Percentiles rank a stretch among this genome's conserved stretches.
phyloP scores from a whole-genome alignment of 2,888 invertebrate genomes.

The Prostheceraeus crozeri region DNA sequence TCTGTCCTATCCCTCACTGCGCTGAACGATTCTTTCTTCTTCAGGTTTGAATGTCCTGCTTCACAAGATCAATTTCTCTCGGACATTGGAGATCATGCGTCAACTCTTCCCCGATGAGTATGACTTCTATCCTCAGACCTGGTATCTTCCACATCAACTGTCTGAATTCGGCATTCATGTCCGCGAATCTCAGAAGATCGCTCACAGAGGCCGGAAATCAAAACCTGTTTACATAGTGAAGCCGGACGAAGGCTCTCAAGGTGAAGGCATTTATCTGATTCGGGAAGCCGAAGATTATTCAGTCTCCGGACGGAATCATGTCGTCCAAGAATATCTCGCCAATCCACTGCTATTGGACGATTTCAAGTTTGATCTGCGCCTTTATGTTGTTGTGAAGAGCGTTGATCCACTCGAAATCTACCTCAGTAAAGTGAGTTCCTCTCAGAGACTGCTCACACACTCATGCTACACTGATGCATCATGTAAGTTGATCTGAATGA shows the following conservation, averaged over 20 bases:
- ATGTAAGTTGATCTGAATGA: too few relatives aligned
- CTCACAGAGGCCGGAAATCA: slow-evolving; percentile 21
- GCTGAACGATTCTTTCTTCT: slow-evolving; percentile 30
- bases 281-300: slow-evolving; percentile 53
- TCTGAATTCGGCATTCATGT: slow-evolving; percentile 47
- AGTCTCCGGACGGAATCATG: slow-evolving; percentile 43
- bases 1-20: too few relatives aligned
- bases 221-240: slow-evolving; percentile 59
- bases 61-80: slow-evolving; percentile 57
- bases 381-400: slow-evolving; percentile 58
- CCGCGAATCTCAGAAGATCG: slow-evolving; percentile 20
- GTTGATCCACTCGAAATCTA: slow-evolving; percentile 58
- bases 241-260: slow-evolving; percentile 59
- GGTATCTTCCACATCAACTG: slow-evolving; percentile 59
- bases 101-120: slow-evolving; percentile 58
- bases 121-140: slow-evolving; percentile 58
- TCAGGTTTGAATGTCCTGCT: slow-evolving; percentile 58
- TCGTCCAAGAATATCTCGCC: slow-evolving; percentile 57
- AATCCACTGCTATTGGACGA: slow-evolving; percentile 56
- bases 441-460: too few relatives aligned
- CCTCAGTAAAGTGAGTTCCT: too few relatives aligned
- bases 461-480: too few relatives aligned
- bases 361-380: slow-evolving; percentile 59
- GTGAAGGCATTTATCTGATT: slow-evolving; percentile 59
- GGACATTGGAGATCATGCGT: slow-evolving; percentile 57